phyloP scores from a whole-genome alignment of 2,888 invertebrate species.

The Diloba caeruleocephala region DNA sequence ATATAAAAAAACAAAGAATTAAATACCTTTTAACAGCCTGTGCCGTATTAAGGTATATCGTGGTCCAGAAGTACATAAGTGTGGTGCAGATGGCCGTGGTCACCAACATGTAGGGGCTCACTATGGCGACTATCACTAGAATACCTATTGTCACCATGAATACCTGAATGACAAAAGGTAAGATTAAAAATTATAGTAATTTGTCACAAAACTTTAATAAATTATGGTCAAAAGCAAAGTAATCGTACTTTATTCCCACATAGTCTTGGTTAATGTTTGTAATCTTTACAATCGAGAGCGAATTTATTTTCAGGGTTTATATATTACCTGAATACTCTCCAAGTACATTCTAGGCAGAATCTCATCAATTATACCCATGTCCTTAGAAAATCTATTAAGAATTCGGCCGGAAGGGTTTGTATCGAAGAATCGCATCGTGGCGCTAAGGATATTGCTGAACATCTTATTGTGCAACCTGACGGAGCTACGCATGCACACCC shows the following conservation, averaged over 20 bases:
- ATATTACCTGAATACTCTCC: conserved; percentile 90
- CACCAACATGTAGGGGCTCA: conserved; percentile 91
- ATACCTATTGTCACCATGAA: conserved; percentile 92
- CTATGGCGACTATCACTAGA: conserved; percentile 91
- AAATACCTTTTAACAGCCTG: conserved; percentile 91
- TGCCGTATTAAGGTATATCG: conserved; percentile 92
- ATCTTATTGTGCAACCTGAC: conserved; percentile 93
- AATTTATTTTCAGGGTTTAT: too few species aligned
- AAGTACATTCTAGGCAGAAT: conserved; percentile 90
- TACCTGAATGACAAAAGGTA: conserved; percentile 82
- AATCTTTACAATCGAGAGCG: too few species aligned
- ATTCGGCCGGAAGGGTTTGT: conserved; percentile 95
- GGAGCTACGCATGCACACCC: conserved; percentile 93
- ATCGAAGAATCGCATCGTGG: conserved; percentile 95
- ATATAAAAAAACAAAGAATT: too few species aligned
- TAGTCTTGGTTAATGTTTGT: too few species aligned
- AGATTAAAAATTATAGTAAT: background rate
- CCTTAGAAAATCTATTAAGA: conserved; percentile 95
- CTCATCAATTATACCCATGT: conserved; percentile 94
- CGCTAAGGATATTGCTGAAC: conserved; percentile 92
- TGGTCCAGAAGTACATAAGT: conserved; percentile 90
- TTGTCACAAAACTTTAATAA: too few species aligned
- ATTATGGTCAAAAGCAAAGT: too few species aligned
- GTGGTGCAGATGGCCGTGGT: conserved; percentile 90
- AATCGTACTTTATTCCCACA: too few species aligned